Percentiles rank a stretch among this genome's conserved stretches.
Conservation (phyloP, 2,113 vertebrate species). For the Tautogolabrus adspersus region DNA sequence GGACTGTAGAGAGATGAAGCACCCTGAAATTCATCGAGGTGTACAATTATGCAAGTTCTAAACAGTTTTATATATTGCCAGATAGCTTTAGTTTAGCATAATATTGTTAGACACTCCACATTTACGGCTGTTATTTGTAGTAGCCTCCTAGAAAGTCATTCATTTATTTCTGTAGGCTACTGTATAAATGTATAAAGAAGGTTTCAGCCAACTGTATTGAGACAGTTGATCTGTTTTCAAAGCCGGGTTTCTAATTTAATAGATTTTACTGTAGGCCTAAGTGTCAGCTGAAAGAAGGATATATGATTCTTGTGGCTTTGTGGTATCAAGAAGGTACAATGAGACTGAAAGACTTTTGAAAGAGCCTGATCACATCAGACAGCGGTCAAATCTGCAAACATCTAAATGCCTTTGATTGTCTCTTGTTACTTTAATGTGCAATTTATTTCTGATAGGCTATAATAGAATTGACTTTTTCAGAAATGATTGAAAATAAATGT, state of each 20-base stretch:
- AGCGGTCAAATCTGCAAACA: constrained; percentile 7
- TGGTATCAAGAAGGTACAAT: not conserved
- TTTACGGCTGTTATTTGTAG: not conserved
- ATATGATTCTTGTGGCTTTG: not conserved
- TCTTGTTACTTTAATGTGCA: not conserved
- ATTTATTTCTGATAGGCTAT: not conserved
- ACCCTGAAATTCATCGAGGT: constrained; percentile 19
- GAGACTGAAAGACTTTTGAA: constrained; percentile 1
- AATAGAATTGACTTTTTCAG: constrained; percentile 8
- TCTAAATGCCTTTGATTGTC: not conserved
- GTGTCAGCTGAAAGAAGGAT: not conserved
- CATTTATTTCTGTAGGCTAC: not conserved
- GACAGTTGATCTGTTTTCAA: constrained; percentile 31
- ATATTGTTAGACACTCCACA: constrained; percentile 3
- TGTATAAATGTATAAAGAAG: not conserved
- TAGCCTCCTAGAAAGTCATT: constrained; percentile 7
- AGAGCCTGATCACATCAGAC: not conserved
- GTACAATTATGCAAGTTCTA: constrained; percentile 11
- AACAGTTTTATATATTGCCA: not conserved
- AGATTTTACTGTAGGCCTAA: not conserved
- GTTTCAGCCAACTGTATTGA: constrained; percentile 9
- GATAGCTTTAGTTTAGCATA: constrained; percentile 14
- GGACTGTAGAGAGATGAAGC: not conserved
- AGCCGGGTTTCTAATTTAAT: constrained; percentile 17
- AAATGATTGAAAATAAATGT: constrained; percentile 2